These are phyloP conservation scores for Pygoscelis adeliae DNA, from an alignment of 2,113 vertebrate genomes.

Conservation along the genomic window DNA sequence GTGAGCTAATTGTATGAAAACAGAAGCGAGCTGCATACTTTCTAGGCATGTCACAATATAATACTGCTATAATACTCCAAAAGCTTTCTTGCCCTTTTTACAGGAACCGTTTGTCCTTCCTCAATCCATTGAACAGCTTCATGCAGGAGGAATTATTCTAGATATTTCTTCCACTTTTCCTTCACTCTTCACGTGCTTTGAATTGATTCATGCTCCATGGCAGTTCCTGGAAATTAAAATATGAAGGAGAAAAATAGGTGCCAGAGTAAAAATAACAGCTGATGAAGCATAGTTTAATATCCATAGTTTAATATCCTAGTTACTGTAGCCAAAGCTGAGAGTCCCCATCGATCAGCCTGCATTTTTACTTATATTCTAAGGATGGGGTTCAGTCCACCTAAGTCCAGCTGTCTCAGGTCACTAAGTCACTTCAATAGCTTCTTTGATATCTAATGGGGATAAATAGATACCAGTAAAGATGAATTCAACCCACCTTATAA, in stretches of 20 bases:
- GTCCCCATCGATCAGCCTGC: neutral
- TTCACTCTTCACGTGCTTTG: neutral
- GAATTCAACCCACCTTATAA: neutral
- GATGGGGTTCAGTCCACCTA: neutral
- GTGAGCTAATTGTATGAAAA: neutral
- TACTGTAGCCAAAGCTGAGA: neutral
- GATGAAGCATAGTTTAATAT: neutral
- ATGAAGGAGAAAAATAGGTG: neutral
- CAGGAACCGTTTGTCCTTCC: neutral
- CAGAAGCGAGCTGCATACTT: neutral
- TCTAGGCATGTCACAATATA: neutral
- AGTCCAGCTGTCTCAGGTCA: neutral
- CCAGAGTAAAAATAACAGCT: slow-evolving; percentile 2
- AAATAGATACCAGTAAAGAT: neutral
- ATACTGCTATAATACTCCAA: neutral
- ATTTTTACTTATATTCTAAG: neutral
- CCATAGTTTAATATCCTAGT: neutral
- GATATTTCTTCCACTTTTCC: neutral
- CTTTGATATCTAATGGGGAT: neutral
- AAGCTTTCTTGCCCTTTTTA: neutral
- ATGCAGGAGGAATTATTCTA: neutral
- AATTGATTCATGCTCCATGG: neutral
- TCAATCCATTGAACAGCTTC: neutral
- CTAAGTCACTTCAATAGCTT: neutral
- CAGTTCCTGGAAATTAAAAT: slow-evolving; percentile 5